Evolutionary conservation across 2,113 vertebrate genomes (phyloP).

Genomic region (Suncus etruscus): DNA sequence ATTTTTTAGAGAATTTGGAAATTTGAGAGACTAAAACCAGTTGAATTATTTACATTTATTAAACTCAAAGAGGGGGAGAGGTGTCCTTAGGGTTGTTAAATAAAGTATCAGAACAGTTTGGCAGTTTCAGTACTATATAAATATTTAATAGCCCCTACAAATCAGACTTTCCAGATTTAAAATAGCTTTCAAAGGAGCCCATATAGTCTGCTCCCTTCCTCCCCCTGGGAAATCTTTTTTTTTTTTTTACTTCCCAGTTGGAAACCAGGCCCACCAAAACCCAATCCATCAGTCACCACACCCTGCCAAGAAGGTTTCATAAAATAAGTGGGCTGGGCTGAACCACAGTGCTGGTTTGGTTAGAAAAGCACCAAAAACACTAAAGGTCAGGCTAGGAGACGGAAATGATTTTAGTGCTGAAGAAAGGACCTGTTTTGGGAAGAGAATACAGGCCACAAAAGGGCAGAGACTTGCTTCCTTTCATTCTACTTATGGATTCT

Average conservation of each 20-base stretch:
- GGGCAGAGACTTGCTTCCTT: not conserved
- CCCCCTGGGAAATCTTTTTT: not conserved
- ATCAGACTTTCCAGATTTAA: conserved; percentile 60
- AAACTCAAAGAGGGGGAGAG: conserved; percentile 67
- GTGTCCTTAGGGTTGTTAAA: conserved; percentile 24
- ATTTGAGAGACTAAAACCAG: conserved; percentile 4
- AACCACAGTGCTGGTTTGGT: not conserved
- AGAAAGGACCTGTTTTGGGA: not conserved
- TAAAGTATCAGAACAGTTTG: conserved; percentile 40
- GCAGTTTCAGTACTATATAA: not conserved
- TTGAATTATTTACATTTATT: conserved; percentile 62
- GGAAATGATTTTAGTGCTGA: not conserved
- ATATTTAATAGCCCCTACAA: conserved; percentile 67
- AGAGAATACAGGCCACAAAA: not conserved
- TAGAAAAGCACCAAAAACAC: not conserved
- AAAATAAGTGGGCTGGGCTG: too few species aligned
- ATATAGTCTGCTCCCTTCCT: conserved; percentile 31
- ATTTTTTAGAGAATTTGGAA: conserved; percentile 48
- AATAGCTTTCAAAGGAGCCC: conserved; percentile 66
- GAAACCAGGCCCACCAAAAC: not conserved
- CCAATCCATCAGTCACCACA: not conserved
- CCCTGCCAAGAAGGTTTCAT: not conserved
- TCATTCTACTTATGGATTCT: not conserved
- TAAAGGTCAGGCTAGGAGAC: not conserved
- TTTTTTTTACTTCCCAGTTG: not conserved